Conservation (phyloP, 2,888 invertebrate genomes). For the Chelonus formosanus region DNA sequence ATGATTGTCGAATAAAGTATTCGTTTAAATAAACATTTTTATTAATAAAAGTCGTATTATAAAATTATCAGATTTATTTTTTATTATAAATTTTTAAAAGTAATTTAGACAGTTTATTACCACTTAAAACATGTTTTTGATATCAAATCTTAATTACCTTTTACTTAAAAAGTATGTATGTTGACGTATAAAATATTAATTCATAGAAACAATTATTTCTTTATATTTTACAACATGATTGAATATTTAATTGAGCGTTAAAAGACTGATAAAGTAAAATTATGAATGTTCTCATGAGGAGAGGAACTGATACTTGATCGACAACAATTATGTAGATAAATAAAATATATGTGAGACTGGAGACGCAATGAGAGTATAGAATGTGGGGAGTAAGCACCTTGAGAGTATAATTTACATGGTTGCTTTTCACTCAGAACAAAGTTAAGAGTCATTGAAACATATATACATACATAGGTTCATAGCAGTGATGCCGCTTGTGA, state of each 20-base stretch:
- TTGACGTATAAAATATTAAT: too few species aligned
- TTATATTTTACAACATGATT: too few species aligned
- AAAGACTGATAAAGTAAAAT: not conserved
- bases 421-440: constrained; percentile 40
- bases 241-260: too few species aligned
- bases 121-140: too few species aligned
- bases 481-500: not conserved
- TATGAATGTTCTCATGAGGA: constrained; percentile 9
- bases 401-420: constrained; percentile 42
- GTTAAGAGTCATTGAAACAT: constrained; percentile 20
- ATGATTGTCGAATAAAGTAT: constrained; percentile 25
- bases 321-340: constrained; percentile 32
- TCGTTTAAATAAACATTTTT: constrained; percentile 16
- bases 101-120: too few species aligned
- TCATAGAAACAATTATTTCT: too few species aligned
- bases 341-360: constrained; percentile 33
- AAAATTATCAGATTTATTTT: not conserved
- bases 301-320: constrained; percentile 10
- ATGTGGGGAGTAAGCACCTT: not conserved
- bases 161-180: too few species aligned
- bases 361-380: not conserved
- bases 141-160: too few species aligned
- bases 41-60: constrained; percentile 13
- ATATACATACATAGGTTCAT: constrained; percentile 13
- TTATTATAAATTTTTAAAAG: too few species aligned